Base-by-base conservation (phyloP, 2,797 vertebrate genomes). In the Lithobates sylvaticus region DNA sequence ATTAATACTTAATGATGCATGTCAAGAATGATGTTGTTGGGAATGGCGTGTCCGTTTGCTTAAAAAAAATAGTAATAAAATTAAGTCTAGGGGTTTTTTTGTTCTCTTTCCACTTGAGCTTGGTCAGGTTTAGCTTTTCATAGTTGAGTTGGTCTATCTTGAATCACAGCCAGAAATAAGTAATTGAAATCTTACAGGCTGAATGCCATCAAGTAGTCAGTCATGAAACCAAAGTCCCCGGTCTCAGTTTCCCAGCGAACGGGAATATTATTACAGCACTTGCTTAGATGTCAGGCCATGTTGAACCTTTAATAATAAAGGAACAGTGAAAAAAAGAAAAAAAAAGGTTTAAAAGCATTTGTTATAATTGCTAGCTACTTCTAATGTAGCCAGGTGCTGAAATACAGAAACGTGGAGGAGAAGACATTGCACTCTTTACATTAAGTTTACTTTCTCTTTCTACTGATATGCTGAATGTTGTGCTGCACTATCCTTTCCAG, bases 1-100 rank as follows among this genome's bases (percentile, higher is more conserved):
- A 90, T 92, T 92, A 92, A 92, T 90, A 93, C 90, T 89, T 92
- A 93, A 92, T 90, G 90, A 82, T 81, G 83, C 73, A 81, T 86
- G 88, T 89, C 89, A 90, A 79, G 85, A 83, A 80, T n/a, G 88
- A 77, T 42, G 77, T 3, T 0, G 76, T 81, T 68, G 54, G 27
- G 64, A 70, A 80, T 70, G 68, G 75, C 58, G 44, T 78, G 86
- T 76, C 86, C 84, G 89, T 89, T 80, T 67, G 73, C 88, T 92
- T 90, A 81, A 87, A 67, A 81, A 65, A 72, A 65, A 65, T 2
- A 64, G 2, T 7, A 21, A 64, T n/a, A 26, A 65, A 47, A 44
- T 70, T 39, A 89, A 54, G 42, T 86, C 67, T 70, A 44, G 61
- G 61, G 9, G 21, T 73, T 47, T 78, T 78, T 61, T 76, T 54